These are phyloP conservation scores for Rhizoglyphus robini DNA, from an alignment of 1,140 invertebrate species.

Conservation along the genomic window DNA sequence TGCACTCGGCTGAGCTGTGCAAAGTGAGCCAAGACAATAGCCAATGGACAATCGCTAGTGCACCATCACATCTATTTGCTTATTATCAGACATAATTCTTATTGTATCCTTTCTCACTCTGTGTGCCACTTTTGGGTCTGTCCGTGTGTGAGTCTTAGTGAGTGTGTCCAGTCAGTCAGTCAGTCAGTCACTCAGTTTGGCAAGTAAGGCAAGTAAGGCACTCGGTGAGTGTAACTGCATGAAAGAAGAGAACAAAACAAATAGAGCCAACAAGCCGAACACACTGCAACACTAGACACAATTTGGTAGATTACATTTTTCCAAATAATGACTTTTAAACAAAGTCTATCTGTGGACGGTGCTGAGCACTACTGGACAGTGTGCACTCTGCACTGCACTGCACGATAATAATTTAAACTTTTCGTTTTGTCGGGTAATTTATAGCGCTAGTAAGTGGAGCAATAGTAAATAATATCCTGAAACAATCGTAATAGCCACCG, in stretches of 20 bases:
- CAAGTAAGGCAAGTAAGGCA: too few relatives aligned
- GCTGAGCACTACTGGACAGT: not conserved
- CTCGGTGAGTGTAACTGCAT: too few relatives aligned
- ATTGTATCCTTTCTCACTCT: not conserved
- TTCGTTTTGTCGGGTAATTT: not conserved
- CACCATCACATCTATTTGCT: conserved; percentile 4
- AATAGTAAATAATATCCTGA: not conserved
- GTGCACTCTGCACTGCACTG: too few relatives aligned
- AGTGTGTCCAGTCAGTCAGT: not conserved
- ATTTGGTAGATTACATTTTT: conserved; percentile 1
- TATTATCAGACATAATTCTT: conserved; percentile 13
- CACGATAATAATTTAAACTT: conserved; percentile 5
- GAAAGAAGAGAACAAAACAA: too few relatives aligned
- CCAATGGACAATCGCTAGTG: too few relatives aligned
- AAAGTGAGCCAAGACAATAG: too few relatives aligned
- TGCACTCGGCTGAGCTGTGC: too few relatives aligned
- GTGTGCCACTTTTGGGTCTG: not conserved
- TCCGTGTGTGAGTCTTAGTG: not conserved
- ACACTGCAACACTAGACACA: not conserved
- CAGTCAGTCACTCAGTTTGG: too few relatives aligned
- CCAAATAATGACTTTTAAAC: conserved; percentile 12
- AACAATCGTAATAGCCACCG: not conserved
- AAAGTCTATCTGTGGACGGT: not conserved
- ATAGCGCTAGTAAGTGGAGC: conserved; percentile 1
- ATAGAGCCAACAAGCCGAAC: too few relatives aligned